phyloP scores from a whole-genome alignment of 2,888 invertebrate species.

The Brachyopa scutellaris region DNA sequence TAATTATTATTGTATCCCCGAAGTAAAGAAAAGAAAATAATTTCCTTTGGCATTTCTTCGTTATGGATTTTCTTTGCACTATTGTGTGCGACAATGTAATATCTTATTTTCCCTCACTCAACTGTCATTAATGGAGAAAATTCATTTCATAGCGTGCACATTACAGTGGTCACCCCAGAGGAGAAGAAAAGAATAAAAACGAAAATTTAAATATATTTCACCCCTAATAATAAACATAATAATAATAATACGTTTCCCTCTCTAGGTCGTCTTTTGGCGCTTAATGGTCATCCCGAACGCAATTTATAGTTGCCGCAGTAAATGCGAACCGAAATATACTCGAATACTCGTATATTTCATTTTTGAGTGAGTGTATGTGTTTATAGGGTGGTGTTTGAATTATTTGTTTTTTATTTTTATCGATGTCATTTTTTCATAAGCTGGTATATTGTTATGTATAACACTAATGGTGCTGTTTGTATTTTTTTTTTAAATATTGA shows the following conservation, averaged over 20 bases:
- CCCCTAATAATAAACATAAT: conserved; percentile 34
- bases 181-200: background rate
- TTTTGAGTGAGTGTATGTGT: background rate
- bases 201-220: conserved; percentile 45
- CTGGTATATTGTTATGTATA: background rate
- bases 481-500: conserved; percentile 49
- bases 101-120: conserved; percentile 13
- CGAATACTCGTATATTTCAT: no score
- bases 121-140: conserved; percentile 42
- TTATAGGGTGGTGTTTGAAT: background rate
- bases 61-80: conserved; percentile 18
- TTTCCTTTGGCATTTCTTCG: background rate
- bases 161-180: conserved; percentile 15
- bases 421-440: background rate
- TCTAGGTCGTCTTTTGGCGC: conserved; percentile 20
- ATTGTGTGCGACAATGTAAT: conserved; percentile 27
- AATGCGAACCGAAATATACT: background rate
- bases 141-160: conserved; percentile 55
- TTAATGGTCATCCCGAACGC: conserved; percentile 52
- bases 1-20: background rate
- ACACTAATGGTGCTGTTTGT: background rate
- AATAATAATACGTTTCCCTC: conserved; percentile 18
- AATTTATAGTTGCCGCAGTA: conserved; percentile 43
- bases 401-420: conserved; percentile 30
- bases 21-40: background rate